phyloP scores from a whole-genome alignment of 2,113 vertebrate genomes.

The Pterocles orientalis region DNA sequence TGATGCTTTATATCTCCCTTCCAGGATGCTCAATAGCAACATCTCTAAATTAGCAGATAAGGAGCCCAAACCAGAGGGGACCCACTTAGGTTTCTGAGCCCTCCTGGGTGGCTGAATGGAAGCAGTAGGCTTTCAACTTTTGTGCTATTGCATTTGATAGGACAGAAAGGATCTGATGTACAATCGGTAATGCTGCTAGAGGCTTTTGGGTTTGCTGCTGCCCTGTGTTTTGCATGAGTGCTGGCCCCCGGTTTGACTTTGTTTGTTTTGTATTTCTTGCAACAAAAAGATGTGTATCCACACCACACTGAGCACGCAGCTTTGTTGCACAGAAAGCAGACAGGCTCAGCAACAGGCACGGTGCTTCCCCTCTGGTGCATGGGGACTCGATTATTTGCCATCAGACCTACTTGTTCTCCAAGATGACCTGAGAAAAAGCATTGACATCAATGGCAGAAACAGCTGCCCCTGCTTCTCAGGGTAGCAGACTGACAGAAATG shows the following conservation, averaged over 20 bases:
- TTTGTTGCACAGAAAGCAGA: neutral
- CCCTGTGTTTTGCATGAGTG: neutral
- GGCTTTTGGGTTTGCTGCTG: neutral
- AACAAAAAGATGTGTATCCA: neutral
- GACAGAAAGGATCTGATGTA: neutral
- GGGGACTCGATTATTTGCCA: fast-evolving
- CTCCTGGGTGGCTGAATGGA: neutral
- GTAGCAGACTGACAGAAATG: neutral
- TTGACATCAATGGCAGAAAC: neutral
- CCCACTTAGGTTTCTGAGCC: neutral
- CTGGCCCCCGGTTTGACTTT: neutral
- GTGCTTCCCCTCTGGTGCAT: fast-evolving
- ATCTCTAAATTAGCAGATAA: neutral
- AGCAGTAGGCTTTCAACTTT: neutral
- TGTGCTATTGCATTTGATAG: neutral
- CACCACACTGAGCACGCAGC: neutral
- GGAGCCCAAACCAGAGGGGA: neutral
- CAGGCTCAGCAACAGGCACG: neutral
- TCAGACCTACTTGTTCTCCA: neutral
- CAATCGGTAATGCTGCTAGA: neutral
- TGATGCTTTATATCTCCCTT: neutral
- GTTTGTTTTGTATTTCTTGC: neutral
- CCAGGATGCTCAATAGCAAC: fast-evolving
- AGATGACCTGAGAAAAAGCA: neutral
- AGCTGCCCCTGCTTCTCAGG: neutral